Evolutionary conservation across 92 coral and sea anemone genomes (phyloP).

Genomic region (Paragorgia papillata): DNA sequence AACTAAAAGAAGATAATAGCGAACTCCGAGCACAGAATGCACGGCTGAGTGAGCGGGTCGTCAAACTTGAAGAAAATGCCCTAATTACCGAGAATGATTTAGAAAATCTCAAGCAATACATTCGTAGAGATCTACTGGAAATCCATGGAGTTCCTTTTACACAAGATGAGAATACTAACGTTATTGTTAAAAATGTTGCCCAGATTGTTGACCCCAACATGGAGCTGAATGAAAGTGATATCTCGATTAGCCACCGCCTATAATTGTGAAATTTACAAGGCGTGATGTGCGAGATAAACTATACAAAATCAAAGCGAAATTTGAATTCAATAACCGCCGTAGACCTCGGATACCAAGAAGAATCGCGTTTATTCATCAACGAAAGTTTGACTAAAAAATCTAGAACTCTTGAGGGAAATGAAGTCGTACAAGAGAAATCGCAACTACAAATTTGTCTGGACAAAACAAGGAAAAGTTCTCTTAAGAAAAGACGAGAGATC

Average conservation of each 20-base stretch:
- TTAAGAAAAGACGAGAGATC: neutral
- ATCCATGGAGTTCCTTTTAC: conserved; percentile 34
- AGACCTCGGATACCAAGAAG: conserved; percentile 26
- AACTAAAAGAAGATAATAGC: conserved; percentile 16
- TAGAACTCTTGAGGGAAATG: conserved; percentile 11
- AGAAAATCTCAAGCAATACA: conserved; percentile 24
- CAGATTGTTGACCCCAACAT: conserved; percentile 30
- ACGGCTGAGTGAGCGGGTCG: conserved; percentile 1
- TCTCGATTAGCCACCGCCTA: conserved; percentile 45
- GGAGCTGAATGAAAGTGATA: conserved; percentile 14
- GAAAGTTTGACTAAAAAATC: conserved; percentile 33
- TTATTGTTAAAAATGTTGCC: conserved; percentile 36
- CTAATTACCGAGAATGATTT: neutral
- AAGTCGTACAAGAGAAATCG: conserved; percentile 27
- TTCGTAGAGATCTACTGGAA: conserved; percentile 41
- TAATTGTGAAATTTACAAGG: conserved; percentile 22
- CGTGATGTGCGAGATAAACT: conserved; percentile 23
- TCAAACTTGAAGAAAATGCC: neutral
- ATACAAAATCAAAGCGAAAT: conserved; percentile 1
- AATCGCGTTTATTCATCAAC: conserved; percentile 28
- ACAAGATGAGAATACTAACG: conserved; percentile 33
- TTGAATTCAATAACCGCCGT: conserved; percentile 1
- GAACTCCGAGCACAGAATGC: conserved; percentile 25
- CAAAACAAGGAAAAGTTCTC: conserved; percentile 14
- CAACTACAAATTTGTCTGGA: conserved; percentile 33